Percentiles rank a stretch among this genome's conserved stretches.
phyloP scores from a whole-genome alignment of 2,113 vertebrate species.

The Corvus moneduloides region DNA sequence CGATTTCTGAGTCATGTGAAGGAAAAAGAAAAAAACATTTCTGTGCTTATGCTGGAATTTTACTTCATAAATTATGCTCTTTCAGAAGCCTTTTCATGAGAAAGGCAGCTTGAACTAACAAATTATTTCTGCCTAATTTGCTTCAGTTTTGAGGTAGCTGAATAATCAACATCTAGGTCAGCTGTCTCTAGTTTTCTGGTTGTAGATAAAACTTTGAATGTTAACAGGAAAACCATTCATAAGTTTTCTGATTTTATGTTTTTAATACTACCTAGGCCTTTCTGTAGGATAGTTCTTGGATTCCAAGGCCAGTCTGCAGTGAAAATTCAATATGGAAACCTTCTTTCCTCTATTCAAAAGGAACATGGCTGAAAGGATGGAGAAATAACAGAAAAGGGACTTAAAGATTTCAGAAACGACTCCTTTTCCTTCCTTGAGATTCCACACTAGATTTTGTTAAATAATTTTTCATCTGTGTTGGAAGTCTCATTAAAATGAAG shows the following conservation, averaged over 20 bases:
- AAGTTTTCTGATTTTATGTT: neutral
- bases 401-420: neutral
- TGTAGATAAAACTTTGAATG: neutral
- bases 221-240: neutral
- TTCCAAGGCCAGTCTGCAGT: neutral
- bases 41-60: neutral
- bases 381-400: neutral
- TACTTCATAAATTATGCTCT: constrained; percentile 10
- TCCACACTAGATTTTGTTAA: neutral
- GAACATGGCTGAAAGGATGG: neutral
- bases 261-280: neutral
- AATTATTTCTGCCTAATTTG: constrained; percentile 27
- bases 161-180: neutral
- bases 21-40: neutral
- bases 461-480: neutral
- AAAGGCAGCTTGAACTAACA: neutral
- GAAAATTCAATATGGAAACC: neutral
- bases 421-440: neutral
- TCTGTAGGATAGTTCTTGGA: neutral
- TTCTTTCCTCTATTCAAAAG: neutral
- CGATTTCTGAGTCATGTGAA: neutral
- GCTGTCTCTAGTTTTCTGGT: neutral
- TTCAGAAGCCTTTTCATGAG: constrained; percentile 2
- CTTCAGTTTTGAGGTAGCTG: neutral
- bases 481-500: neutral